These are phyloP conservation scores for Vulpes vulpes DNA, from an alignment of 2,113 vertebrate genomes.

Conservation along the genomic window DNA sequence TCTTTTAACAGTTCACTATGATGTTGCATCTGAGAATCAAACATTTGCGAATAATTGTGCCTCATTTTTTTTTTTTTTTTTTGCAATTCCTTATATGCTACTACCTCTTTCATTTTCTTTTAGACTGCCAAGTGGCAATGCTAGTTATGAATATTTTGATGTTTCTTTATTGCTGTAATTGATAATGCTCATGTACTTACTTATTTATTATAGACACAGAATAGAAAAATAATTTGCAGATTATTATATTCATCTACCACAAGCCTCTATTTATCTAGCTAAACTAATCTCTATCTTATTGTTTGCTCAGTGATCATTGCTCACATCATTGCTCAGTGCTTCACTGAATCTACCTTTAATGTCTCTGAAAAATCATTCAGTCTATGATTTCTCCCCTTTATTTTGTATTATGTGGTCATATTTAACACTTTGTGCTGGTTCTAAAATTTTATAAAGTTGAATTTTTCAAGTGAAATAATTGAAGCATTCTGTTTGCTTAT, in stretches of 20 bases:
- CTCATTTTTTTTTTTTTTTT: not conserved
- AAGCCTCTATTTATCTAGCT: not conserved
- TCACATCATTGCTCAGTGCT: not conserved
- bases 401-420: not conserved
- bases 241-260: not conserved
- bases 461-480: not conserved
- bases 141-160: not conserved
- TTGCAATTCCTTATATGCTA: not conserved
- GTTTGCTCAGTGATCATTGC: not conserved
- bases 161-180: not conserved
- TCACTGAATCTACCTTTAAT: not conserved
- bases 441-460: not conserved
- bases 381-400: not conserved
- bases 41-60: not conserved
- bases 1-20: not conserved
- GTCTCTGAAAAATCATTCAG: not conserved
- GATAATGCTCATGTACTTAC: not conserved
- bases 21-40: not conserved
- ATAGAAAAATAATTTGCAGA: not conserved
- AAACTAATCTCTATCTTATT: slow-evolving; percentile 41
- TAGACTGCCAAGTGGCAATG: not conserved
- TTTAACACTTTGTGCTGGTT: not conserved
- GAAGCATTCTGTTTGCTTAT: not conserved
- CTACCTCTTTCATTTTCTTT: not conserved
- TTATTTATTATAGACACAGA: not conserved